A percentile compares a stretch with the other conserved stretches of the same genome.
These are phyloP conservation scores for Geothlypis trichas DNA, from an alignment of 2,113 vertebrate genomes.

Conservation along the genomic window DNA sequence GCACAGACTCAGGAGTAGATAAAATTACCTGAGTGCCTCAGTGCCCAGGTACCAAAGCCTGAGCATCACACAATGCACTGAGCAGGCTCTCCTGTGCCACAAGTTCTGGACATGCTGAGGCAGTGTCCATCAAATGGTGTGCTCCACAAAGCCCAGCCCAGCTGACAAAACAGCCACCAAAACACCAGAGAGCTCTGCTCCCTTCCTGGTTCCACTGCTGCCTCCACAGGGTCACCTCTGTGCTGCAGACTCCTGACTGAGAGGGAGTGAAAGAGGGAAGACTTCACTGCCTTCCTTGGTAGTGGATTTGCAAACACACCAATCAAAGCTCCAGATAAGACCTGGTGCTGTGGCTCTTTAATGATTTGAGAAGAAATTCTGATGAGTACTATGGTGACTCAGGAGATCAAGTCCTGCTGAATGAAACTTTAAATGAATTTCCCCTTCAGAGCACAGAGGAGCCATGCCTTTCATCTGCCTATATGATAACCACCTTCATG, in stretches of 20 bases:
- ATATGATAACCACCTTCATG: neutral
- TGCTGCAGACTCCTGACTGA: neutral
- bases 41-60: neutral
- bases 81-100: neutral
- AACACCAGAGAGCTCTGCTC: neutral
- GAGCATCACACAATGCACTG: neutral
- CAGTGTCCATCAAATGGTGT: accelerated
- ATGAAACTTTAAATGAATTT: neutral
- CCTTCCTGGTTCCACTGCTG: neutral
- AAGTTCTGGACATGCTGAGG: neutral
- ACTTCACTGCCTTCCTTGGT: neutral
- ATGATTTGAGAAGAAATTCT: neutral
- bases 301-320: neutral
- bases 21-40: neutral
- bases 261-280: neutral
- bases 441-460: neutral
- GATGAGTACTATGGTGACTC: neutral
- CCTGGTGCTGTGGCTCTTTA: neutral
- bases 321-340: neutral
- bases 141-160: neutral
- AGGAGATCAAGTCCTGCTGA: slow-evolving; percentile 5
- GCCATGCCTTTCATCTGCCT: neutral
- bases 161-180: neutral
- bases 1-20: neutral
- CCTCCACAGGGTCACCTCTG: neutral